These are phyloP conservation scores for Erythrocercus mccallii DNA, from an alignment of 2,113 vertebrate species.

Conservation along the genomic window DNA sequence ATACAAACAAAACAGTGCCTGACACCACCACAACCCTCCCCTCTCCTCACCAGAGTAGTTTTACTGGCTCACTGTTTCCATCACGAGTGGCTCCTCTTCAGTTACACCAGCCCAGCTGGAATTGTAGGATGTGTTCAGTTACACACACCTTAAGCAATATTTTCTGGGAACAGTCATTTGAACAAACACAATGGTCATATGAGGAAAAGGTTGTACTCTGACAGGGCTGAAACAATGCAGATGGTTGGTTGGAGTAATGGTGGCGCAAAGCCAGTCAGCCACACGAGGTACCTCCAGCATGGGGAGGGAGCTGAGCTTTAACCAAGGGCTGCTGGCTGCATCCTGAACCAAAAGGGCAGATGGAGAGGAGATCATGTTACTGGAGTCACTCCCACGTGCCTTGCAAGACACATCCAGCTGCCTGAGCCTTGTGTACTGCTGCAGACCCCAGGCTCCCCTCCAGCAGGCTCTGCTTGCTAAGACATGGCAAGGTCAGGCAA, in stretches of 20 bases:
- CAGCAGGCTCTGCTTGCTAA: neutral
- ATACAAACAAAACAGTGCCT: neutral
- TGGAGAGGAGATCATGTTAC: neutral
- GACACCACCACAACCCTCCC: neutral
- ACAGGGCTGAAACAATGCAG: neutral
- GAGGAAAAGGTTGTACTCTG: neutral
- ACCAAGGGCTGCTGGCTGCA: neutral
- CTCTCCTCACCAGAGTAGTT: neutral
- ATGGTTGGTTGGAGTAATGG: neutral
- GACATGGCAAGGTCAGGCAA: neutral
- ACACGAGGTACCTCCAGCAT: accelerated
- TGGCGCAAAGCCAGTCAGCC: neutral
- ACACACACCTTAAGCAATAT: neutral
- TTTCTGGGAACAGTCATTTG: neutral
- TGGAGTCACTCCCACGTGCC: neutral
- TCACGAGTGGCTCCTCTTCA: neutral
- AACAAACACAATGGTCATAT: neutral
- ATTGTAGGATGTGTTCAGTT: neutral
- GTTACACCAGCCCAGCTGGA: neutral
- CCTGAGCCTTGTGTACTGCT: neutral
- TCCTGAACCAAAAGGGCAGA: neutral
- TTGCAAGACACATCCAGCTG: neutral
- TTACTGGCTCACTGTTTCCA: neutral
- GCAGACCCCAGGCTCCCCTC: neutral
- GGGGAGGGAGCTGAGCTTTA: neutral